These are phyloP conservation scores for Montipora sp. DNA, from an alignment of 64 coral and sea anemone species.

Conservation along the genomic window DNA sequence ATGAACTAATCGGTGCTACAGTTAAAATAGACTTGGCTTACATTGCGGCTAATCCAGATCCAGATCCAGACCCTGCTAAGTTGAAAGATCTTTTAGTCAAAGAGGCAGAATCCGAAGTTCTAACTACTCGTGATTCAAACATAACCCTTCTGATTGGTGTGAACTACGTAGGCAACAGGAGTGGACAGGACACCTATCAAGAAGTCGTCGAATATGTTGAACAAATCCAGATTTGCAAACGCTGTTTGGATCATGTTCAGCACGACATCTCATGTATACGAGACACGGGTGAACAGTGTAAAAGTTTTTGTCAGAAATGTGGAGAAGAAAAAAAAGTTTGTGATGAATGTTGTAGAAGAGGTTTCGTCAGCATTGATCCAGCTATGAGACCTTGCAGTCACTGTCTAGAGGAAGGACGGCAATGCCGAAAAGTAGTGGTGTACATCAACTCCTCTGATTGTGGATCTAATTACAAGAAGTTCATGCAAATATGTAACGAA, in stretches of 20 bases:
- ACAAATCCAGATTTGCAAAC: background rate
- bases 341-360: background rate
- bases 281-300: background rate
- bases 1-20: background rate
- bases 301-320: constrained; percentile 2
- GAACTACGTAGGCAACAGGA: constrained; percentile 1
- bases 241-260: background rate
- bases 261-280: constrained; percentile 1
- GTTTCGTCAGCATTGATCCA: constrained; percentile 1
- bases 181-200: background rate
- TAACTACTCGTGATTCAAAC: background rate
- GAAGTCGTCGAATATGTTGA: background rate
- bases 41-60: constrained; percentile 1
- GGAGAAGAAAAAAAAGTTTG: constrained; percentile 1
- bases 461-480: background rate
- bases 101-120: background rate
- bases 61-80: background rate
- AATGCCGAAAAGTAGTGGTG: background rate
- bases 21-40: constrained; percentile 1
- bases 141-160: background rate
- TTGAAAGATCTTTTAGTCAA: background rate
- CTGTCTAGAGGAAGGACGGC: background rate
- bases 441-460: background rate
- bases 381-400: constrained; percentile 1
- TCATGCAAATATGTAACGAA: background rate